Evolutionary conservation across 2,888 invertebrate species (phyloP).

Genomic region (Stegana nigrithorax): DNA sequence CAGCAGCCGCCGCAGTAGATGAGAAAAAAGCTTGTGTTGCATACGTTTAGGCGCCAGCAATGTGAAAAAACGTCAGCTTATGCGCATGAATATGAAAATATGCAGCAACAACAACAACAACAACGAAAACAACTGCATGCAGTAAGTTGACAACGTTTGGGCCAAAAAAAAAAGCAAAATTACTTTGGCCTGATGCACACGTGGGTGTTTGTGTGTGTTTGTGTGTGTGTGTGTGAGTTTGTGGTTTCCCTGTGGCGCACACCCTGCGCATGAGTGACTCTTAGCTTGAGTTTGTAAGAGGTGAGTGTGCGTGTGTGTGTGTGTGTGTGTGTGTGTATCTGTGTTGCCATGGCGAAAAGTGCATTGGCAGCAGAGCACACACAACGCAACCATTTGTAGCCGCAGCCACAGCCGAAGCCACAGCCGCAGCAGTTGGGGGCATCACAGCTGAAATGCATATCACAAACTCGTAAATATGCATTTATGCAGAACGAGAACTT

Average conservation of each 20-base stretch:
- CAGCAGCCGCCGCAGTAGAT: too few relatives aligned
- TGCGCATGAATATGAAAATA: background rate
- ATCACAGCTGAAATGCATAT: too few relatives aligned
- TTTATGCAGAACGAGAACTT: background rate
- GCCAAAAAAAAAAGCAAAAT: background rate
- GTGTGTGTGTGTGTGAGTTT: slow-evolving; percentile 4
- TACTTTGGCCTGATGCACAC: background rate
- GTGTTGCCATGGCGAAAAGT: slow-evolving; percentile 21
- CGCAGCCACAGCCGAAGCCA: too few relatives aligned
- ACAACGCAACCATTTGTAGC: too few relatives aligned
- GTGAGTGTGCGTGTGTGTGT: too few relatives aligned
- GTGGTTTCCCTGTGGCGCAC: too few relatives aligned
- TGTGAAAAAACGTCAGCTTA: background rate
- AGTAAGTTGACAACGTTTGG: background rate
- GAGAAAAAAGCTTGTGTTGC: too few relatives aligned
- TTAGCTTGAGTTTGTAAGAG: too few relatives aligned
- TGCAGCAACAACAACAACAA: background rate
- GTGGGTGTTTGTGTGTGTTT: slow-evolving; percentile 5
- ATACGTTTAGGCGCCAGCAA: background rate
- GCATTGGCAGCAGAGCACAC: too few relatives aligned
- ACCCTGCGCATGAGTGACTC: too few relatives aligned
- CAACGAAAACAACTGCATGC: background rate
- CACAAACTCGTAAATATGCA: too few relatives aligned
- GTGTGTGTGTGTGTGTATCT: background rate
- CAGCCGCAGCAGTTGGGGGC: too few relatives aligned